Percentiles rank a stretch among this genome's conserved stretches.
Conservation (phyloP, 2,113 vertebrate species). For the Rhinoderma darwinii region DNA sequence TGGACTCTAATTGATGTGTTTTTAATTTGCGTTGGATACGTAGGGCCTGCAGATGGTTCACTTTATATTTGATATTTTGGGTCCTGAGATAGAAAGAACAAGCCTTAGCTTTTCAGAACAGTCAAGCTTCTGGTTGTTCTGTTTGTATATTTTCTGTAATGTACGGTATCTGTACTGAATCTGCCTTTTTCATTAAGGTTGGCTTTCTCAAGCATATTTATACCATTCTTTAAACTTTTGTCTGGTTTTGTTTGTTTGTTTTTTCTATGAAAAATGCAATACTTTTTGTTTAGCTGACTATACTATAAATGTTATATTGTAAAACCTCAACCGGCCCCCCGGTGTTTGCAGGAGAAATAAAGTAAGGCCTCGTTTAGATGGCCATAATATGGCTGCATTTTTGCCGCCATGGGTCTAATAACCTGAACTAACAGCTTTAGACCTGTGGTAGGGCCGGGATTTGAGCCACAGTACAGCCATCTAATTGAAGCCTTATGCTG, state of each 20-base stretch:
- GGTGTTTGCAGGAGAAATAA: no score
- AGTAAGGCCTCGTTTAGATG: no score
- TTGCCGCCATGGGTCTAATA: no score
- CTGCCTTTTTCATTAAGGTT: slow-evolving; percentile 78
- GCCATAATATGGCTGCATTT: no score
- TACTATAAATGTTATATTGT: background rate
- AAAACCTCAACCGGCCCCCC: no score
- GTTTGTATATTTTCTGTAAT: slow-evolving; percentile 66
- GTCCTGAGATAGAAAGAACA: slow-evolving; percentile 42
- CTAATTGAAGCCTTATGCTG: no score
- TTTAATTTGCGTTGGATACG: slow-evolving; percentile 92
- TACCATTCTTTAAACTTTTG: slow-evolving; percentile 58
- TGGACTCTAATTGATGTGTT: slow-evolving; percentile 97
- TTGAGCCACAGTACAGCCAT: no score
- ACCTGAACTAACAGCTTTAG: no score
- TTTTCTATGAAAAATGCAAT: slow-evolving; percentile 41
- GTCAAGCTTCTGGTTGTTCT: background rate
- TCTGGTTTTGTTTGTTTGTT: background rate
- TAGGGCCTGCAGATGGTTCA: slow-evolving; percentile 95
- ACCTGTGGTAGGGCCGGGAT: no score
- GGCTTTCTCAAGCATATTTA: slow-evolving; percentile 65
- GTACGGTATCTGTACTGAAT: slow-evolving; percentile 84
- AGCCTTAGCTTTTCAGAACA: slow-evolving; percentile 35
- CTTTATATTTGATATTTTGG: slow-evolving; percentile 86
- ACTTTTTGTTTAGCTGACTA: slow-evolving; percentile 64